phyloP scores from a whole-genome alignment of 2,888 invertebrate genomes.

The Trypoxylon attenuatum region DNA sequence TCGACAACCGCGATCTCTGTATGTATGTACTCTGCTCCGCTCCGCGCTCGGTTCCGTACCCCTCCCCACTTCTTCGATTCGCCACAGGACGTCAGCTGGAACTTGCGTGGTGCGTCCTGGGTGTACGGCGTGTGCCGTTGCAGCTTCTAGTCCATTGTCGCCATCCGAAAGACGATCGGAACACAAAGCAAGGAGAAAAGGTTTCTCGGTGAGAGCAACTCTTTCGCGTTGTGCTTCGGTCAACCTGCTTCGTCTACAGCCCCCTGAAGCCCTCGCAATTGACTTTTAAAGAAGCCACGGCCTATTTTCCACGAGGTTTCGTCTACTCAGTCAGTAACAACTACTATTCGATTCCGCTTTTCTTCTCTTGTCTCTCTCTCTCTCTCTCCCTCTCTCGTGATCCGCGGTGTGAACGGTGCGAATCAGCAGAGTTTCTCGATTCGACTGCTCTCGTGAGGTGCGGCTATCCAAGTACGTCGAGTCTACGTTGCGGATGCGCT shows the following conservation, averaged over 20 bases:
- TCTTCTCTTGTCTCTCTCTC: background rate
- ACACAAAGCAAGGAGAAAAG: constrained; percentile 19
- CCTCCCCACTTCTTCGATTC: constrained; percentile 47
- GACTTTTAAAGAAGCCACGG: no score
- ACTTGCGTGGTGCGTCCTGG: constrained; percentile 55
- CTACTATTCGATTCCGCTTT: background rate
- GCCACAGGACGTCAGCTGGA: constrained; percentile 56
- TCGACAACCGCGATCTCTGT: constrained; percentile 4
- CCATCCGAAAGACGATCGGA: constrained; percentile 42
- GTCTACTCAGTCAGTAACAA: background rate
- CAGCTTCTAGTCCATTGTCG: constrained; percentile 53
- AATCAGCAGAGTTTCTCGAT: background rate
- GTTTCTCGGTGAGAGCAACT: background rate
- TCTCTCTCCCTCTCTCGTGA: background rate
- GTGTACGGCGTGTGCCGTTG: constrained; percentile 49
- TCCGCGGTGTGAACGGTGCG: background rate
- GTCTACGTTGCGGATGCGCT: constrained; percentile 14
- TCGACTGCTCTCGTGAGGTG: background rate
- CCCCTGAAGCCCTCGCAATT: background rate
- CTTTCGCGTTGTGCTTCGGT: no score
- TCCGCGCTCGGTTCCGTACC: constrained; percentile 14
- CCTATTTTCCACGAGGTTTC: background rate
- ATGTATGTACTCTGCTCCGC: no score
- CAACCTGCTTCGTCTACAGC: no score
- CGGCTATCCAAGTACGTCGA: background rate